These are phyloP conservation scores for Parazoanthus swiftii DNA, from an alignment of 92 coral and sea anemone genomes.

Conservation along the genomic window DNA sequence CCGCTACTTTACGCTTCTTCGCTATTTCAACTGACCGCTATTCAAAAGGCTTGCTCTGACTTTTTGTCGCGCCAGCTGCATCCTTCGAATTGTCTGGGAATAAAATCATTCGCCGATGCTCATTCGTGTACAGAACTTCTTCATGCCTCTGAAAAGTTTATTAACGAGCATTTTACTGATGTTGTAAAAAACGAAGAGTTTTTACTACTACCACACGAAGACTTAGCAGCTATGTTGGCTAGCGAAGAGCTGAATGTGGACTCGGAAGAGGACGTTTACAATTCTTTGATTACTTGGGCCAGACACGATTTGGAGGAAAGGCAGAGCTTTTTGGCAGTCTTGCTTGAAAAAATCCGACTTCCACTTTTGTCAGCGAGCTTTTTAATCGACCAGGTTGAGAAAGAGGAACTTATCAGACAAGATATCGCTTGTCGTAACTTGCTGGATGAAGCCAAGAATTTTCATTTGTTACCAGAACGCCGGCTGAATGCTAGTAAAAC, in stretches of 20 bases:
- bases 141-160: slow-evolving; percentile 70
- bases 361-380: slow-evolving; percentile 83
- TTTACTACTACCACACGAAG: slow-evolving; percentile 64
- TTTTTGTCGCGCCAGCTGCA: slow-evolving; percentile 77
- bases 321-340: slow-evolving; percentile 66
- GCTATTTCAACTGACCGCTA: slow-evolving; percentile 71
- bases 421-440: slow-evolving; percentile 79
- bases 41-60: slow-evolving; percentile 86
- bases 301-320: slow-evolving; percentile 72
- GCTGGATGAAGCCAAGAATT: slow-evolving; percentile 86
- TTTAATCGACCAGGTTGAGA: slow-evolving; percentile 86
- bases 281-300: slow-evolving; percentile 84
- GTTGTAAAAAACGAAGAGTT: slow-evolving; percentile 88
- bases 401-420: slow-evolving; percentile 85
- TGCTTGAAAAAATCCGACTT: slow-evolving; percentile 72
- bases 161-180: slow-evolving; percentile 76
- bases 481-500: slow-evolving; percentile 38
- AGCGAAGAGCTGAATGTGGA: slow-evolving; percentile 80
- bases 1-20: slow-evolving; percentile 70
- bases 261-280: slow-evolving; percentile 87
- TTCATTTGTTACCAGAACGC: slow-evolving; percentile 85
- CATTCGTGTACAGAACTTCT: slow-evolving; percentile 69
- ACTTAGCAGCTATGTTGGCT: slow-evolving; percentile 66
- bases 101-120: slow-evolving; percentile 74
- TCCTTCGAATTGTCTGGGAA: slow-evolving; percentile 88